Evolutionary conservation across 2,888 invertebrate genomes (phyloP).

Genomic region (Kryphioiulus occultus): DNA sequence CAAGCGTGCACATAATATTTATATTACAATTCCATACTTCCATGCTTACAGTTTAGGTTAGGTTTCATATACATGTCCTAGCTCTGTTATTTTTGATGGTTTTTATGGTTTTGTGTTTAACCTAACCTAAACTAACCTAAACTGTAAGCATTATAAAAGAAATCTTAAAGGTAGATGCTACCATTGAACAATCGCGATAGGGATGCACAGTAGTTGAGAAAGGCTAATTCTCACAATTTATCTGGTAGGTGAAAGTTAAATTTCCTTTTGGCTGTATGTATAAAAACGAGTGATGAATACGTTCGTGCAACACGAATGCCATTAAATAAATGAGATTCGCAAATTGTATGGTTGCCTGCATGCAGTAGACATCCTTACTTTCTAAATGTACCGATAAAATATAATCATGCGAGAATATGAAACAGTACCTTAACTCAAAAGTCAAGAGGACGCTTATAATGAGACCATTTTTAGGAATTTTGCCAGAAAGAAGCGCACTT

Average conservation of each 20-base stretch:
- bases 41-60: too few relatives aligned
- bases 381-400: not conserved
- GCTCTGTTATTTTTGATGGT: too few relatives aligned
- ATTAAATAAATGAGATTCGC: slow-evolving; percentile 13
- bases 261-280: not conserved
- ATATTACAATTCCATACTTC: too few relatives aligned
- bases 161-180: too few relatives aligned
- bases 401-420: not conserved
- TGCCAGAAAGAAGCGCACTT: not conserved
- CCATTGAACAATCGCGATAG: too few relatives aligned
- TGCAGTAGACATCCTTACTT: not conserved
- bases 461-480: not conserved
- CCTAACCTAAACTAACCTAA: too few relatives aligned
- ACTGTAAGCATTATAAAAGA: too few relatives aligned
- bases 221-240: not conserved
- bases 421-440: not conserved
- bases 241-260: not conserved
- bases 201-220: not conserved
- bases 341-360: not conserved
- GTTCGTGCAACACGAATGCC: not conserved
- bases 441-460: not conserved
- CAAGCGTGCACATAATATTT: too few relatives aligned
- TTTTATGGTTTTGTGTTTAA: too few relatives aligned
- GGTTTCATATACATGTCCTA: too few relatives aligned
- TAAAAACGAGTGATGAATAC: not conserved